These are phyloP conservation scores for Acanthosepion pharaonis DNA, from an alignment of 2,888 invertebrate species.

Conservation along the genomic window DNA sequence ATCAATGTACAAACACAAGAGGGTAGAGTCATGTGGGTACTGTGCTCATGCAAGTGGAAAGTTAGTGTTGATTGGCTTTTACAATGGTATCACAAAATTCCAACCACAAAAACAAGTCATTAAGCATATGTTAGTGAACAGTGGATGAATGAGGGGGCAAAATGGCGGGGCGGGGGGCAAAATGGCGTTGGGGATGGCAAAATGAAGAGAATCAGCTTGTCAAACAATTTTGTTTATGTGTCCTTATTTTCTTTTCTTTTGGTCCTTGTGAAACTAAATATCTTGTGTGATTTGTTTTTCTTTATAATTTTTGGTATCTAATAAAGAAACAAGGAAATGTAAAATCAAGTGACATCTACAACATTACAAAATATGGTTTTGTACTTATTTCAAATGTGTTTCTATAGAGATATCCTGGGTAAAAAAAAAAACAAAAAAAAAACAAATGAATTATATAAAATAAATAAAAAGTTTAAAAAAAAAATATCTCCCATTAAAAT, in stretches of 20 bases:
- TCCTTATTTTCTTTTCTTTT: not conserved
- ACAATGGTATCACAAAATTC: not conserved
- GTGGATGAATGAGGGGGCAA: not conserved
- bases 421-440: too few species aligned
- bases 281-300: not conserved
- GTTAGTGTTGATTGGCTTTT: too few species aligned
- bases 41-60: not conserved
- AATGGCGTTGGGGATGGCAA: not conserved
- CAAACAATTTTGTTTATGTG: not conserved
- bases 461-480: too few species aligned
- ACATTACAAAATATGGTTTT: too few species aligned
- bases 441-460: too few species aligned
- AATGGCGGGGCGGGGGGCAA: not conserved
- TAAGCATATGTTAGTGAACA: not conserved
- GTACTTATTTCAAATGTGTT: too few species aligned
- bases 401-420: too few species aligned
- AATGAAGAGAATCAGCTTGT: not conserved
- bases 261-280: not conserved
- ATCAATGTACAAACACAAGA: not conserved
- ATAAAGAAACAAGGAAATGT: too few species aligned
- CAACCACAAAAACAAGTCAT: not conserved
- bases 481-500: too few species aligned
- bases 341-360: too few species aligned
- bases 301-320: not conserved
- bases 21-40: not conserved